phyloP scores from a whole-genome alignment of 2,113 vertebrate species.

The Petroica traversi region DNA sequence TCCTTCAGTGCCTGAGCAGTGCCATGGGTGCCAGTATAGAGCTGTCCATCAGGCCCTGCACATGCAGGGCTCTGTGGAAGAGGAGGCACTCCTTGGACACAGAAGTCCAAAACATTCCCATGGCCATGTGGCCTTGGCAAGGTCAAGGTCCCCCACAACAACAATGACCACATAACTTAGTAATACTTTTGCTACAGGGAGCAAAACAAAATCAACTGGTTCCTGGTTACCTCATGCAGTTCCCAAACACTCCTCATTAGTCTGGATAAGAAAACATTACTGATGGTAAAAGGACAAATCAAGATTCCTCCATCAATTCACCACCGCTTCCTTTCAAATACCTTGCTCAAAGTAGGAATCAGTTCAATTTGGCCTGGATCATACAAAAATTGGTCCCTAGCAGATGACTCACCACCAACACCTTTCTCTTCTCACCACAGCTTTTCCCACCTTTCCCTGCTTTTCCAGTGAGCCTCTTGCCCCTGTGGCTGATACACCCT shows the following conservation, averaged over 20 bases:
- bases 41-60: not conserved
- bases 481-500: not conserved
- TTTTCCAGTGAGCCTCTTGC: not conserved
- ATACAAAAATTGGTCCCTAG: not conserved
- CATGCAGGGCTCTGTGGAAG: fast-evolving
- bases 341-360: not conserved
- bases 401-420: not conserved
- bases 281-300: not conserved
- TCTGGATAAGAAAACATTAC: not conserved
- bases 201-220: not conserved
- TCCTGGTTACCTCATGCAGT: not conserved
- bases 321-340: not conserved
- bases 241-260: not conserved
- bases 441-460: not conserved
- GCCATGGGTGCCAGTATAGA: not conserved
- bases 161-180: not conserved
- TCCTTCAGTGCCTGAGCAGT: fast-evolving
- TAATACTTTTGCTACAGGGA: not conserved
- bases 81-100: fast-evolving
- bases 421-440: not conserved
- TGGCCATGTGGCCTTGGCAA: not conserved
- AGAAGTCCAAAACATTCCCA: not conserved
- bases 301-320: not conserved
- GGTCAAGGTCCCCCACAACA: not conserved
- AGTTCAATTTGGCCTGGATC: not conserved